Base-by-base conservation (phyloP, 2,113 vertebrate genomes). In the Acanthochromis polyacanthus region DNA sequence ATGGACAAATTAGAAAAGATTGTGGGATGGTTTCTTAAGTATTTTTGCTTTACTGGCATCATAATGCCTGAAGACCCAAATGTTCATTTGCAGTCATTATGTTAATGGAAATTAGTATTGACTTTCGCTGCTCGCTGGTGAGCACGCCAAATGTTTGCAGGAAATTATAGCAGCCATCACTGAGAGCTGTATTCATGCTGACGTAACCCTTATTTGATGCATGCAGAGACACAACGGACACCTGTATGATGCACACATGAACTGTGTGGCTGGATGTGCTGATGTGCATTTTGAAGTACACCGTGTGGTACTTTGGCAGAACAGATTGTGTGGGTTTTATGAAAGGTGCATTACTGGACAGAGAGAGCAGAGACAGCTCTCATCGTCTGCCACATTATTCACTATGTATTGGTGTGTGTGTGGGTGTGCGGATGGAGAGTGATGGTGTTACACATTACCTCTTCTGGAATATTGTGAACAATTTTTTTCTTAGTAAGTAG, bases 1-100 rank as follows among this genome's bases (percentile, higher is more conserved):
- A 71, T 67, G 51, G 51, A 65, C 56, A 63, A 40, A 68, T 57
- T 61, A 52, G 40, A 19, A 59, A 55, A 59, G 60, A 80, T 79
- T 57, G 50, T 71, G 46, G 32, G 59, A 63, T 74, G 71, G 70
- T 71, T 80, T 84, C 76, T 86, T 58, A 67, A 83, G 57, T 55
- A 64, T 86, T 88, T 88, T 83, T 68, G 40, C 73, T 86, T 85
- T 77, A 76, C 77, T 78, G 84, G 75, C 84, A 73, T 75, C 82
- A 73, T 81, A 75, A 75, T 81, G 59, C 64, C 76, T 1, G 20
- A 43, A 78, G 75, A 90, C 62, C 81, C 62, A 81, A 88, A 89
- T 88, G 86, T 88, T 91, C 74, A 90, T 92, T 88, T 88, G 73
- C 73, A 85, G 71, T 82, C 88, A 89, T 92, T 91, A 89, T 82